These are phyloP conservation scores for Tapirus terrestris DNA, from an alignment of 2,113 vertebrate species.

Conservation along the genomic window DNA sequence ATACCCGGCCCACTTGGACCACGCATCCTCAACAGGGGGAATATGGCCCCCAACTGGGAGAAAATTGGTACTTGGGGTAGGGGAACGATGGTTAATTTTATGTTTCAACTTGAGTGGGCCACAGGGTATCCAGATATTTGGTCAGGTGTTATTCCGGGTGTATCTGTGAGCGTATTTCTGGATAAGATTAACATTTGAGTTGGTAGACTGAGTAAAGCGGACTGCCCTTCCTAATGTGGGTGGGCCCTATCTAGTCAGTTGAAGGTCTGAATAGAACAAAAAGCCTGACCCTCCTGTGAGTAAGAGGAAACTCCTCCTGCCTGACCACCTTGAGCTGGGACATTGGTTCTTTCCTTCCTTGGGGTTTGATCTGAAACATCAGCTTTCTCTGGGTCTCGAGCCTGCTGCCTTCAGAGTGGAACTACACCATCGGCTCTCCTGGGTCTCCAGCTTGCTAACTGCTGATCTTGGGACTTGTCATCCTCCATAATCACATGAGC, in stretches of 20 bases:
- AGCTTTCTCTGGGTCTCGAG: neutral
- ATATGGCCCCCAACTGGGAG: neutral
- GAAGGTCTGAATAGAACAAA: neutral
- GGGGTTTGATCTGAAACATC: neutral
- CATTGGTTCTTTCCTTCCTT: neutral
- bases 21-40: neutral
- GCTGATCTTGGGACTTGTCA: neutral
- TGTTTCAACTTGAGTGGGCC: neutral
- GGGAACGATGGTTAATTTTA: neutral
- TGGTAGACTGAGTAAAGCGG: neutral
- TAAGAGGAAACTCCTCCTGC: neutral
- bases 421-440: neutral
- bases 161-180: neutral
- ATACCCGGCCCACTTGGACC: neutral
- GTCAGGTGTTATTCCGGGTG: neutral
- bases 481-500: neutral
- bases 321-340: neutral
- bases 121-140: neutral
- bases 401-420: neutral
- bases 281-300: neutral
- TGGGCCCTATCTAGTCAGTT: neutral
- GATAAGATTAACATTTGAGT: neutral
- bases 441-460: neutral
- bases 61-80: neutral
- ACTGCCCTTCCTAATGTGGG: neutral